Evolutionary conservation across 2,797 vertebrate genomes (phyloP).

Genomic region (Rhadinocentrus ornatus): DNA sequence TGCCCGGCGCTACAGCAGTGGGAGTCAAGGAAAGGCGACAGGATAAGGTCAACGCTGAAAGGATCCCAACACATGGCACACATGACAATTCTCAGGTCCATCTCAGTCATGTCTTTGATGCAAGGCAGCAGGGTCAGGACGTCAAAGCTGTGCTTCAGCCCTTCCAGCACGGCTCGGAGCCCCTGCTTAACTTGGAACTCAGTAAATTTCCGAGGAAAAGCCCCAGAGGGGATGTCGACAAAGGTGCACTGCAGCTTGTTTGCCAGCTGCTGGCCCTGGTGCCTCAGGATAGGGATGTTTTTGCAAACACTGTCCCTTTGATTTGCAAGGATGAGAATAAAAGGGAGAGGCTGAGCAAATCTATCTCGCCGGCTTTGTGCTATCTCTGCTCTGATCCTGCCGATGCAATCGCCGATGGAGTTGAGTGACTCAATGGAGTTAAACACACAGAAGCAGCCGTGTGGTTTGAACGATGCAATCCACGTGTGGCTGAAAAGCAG

Average conservation of each 20-base stretch:
- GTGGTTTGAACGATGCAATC: conserved; percentile 94
- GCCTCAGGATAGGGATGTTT: conserved; percentile 96
- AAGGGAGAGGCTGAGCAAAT: conserved; percentile 91
- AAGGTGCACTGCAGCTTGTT: conserved; percentile 99
- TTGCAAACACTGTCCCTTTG: conserved; percentile 94
- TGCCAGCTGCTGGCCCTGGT: conserved; percentile 97
- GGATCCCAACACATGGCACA: conserved; percentile 99
- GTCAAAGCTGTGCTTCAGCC: conserved; percentile 95
- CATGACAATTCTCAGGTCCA: conserved; percentile 97
- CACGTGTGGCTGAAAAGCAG: conserved; percentile 94
- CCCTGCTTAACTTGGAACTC: conserved; percentile 98
- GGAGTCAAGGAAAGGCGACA: conserved; percentile 97
- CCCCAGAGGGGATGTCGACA: conserved; percentile 93
- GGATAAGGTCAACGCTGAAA: conserved; percentile 98
- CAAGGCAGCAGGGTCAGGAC: conserved; percentile 91
- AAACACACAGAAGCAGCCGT: conserved; percentile 98
- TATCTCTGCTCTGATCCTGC: conserved; percentile 93
- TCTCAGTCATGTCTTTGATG: conserved; percentile 97
- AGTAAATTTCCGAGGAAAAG: conserved; percentile 96
- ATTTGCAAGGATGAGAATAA: conserved; percentile 96
- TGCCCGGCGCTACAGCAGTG: conserved; percentile 96
- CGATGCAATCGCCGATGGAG: conserved; percentile 95
- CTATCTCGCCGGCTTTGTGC: conserved; percentile 92
- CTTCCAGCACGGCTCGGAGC: conserved; percentile 93
- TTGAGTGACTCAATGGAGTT: conserved; percentile 97